phyloP scores from a whole-genome alignment of 1,140 invertebrate genomes.

The Cryptotermes secundus region DNA sequence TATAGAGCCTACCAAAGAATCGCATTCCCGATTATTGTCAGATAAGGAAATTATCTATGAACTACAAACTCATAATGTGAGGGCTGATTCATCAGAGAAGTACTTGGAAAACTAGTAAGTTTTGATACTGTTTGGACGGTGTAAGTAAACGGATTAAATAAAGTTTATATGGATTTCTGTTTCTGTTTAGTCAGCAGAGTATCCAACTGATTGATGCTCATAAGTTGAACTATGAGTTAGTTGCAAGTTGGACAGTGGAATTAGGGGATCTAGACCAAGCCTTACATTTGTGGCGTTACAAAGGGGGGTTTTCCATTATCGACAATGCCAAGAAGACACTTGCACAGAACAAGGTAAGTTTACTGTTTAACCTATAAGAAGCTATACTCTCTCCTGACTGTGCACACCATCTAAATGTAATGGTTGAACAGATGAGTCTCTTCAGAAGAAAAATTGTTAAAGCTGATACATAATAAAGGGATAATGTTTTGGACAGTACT shows the following conservation, averaged over 20 bases:
- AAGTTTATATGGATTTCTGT: conserved; percentile 1
- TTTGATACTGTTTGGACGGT: conserved; percentile 34
- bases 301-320: conserved; percentile 86
- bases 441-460: no score
- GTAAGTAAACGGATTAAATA: conserved; percentile 13
- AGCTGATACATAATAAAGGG: no score
- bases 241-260: conserved; percentile 85
- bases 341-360: conserved; percentile 66
- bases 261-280: conserved; percentile 98
- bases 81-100: conserved; percentile 79
- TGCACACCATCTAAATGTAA: no score
- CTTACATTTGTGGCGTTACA: conserved; percentile 91
- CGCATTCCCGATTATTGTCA: conserved; percentile 91
- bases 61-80: conserved; percentile 90
- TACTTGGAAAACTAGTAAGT: conserved; percentile 92
- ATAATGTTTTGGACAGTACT: no score
- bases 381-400: no score
- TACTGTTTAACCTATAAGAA: no score
- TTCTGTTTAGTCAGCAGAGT: conserved; percentile 68
- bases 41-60: conserved; percentile 94
- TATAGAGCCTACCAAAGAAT: conserved; percentile 92
- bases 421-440: no score
- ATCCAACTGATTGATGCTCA: conserved; percentile 75
- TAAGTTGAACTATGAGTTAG: conserved; percentile 69
- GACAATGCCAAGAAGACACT: conserved; percentile 75